Base-by-base conservation (phyloP, 1,140 invertebrate genomes). In the Microplitis demolitor region DNA sequence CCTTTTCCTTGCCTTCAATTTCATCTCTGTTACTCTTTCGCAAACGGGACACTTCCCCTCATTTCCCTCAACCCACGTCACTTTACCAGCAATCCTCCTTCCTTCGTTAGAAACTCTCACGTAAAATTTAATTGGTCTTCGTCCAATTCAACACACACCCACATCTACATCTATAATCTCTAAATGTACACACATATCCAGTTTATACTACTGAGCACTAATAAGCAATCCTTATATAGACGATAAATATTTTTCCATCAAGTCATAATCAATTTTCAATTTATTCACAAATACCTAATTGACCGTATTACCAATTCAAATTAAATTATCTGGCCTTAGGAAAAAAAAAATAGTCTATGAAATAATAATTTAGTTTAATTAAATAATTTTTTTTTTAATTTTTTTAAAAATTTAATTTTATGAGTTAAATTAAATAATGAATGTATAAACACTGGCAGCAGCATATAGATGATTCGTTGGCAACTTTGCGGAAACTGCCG, bases 401-500 rank as follows among this genome's bases (percentile, higher is more conserved):
- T 45, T 45, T 45, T 9, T 6, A 6, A 0, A 11, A 45, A 45
- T 45, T 45, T 45, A 45, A 45, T 45, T 45, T 45, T 45, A 45
- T 45, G 39, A 45, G 39, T 45, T 45, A 11, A 45, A 45, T 45
- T 45, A 45, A 5, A 45, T 45, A 45, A 45, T 45, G 39, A 45
- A 45, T 45, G 39, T 11, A 24, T n/a, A 54, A 54, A 58, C 16
- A 58, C 24, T 24, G 24, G 24, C 6, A 24, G 14, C 24, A 34
- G 16, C 31, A 31, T 31, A 24, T 58, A n/a, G 24, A 58, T 54
- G 24, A 53, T 79, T 71, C 61, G 51, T 14, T 56, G 16, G 61
- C 69, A 77, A 79, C 70, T 78, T 78, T 60, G 72, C 60, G 69
- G 37, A 64, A 78, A 71, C 67, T 74, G 64, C 54, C 73, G 77